Conservation (phyloP, 2,888 invertebrate species). For the Argynnis bischoffii region DNA sequence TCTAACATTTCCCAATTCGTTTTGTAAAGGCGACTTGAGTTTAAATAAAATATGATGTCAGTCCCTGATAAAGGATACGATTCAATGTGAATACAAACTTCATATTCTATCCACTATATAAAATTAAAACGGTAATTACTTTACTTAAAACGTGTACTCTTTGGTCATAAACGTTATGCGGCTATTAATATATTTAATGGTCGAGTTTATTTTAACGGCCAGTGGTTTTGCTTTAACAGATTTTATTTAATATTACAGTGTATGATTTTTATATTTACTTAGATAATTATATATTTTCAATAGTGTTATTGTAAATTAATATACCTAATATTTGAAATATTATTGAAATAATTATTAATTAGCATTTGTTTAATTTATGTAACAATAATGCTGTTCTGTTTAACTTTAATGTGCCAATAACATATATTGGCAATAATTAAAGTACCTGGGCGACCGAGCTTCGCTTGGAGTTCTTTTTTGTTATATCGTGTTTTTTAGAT, state of each 20-base stretch:
- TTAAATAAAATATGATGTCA: slow-evolving; percentile 34
- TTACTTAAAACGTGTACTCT: background rate
- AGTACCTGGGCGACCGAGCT: no score
- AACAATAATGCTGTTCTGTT: no score
- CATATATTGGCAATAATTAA: no score
- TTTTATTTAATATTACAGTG: background rate
- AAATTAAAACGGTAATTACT: slow-evolving; percentile 16
- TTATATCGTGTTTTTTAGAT: no score
- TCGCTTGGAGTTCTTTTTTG: no score
- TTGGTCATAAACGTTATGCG: slow-evolving; percentile 13
- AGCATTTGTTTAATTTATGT: no score
- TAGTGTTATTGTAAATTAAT: no score
- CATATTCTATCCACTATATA: background rate
- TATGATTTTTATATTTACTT: background rate
- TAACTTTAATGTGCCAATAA: no score
- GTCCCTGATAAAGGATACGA: slow-evolving; percentile 35
- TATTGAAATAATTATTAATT: no score
- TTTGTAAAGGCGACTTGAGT: background rate
- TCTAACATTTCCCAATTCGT: background rate
- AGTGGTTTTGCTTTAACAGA: background rate
- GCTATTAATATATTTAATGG: background rate
- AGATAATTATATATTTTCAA: no score
- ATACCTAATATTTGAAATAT: no score
- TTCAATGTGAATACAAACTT: slow-evolving; percentile 31
- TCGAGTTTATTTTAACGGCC: background rate